Conservation (phyloP, 1,140 invertebrate genomes). For the Drosophila setifemur region DNA sequence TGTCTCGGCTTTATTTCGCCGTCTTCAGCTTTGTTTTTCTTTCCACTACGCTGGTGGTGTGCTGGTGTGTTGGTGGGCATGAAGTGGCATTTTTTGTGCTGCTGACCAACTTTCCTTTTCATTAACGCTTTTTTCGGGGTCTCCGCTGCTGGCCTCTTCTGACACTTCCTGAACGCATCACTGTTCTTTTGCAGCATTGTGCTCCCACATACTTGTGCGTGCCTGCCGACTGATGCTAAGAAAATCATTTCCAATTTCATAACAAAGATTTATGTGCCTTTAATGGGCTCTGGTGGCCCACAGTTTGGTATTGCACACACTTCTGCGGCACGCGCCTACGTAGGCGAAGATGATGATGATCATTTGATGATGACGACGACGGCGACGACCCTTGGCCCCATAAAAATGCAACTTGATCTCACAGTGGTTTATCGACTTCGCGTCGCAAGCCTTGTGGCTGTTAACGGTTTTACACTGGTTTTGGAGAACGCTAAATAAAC, state of each 20-base stretch:
- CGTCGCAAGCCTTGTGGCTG: constrained; percentile 30
- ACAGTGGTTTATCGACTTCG: constrained; percentile 33
- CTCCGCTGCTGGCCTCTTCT: not conserved
- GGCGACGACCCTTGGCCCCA: constrained; percentile 47
- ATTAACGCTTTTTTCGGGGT: constrained; percentile 37
- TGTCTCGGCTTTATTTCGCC: constrained; percentile 30
- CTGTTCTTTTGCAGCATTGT: constrained; percentile 19
- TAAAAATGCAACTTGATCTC: constrained; percentile 49
- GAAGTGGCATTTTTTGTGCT: constrained; percentile 48
- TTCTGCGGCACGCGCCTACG: constrained; percentile 41
- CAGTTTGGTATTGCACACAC: constrained; percentile 17
- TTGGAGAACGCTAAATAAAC: constrained; percentile 28
- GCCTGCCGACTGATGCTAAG: constrained; percentile 4
- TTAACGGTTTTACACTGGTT: constrained; percentile 30
- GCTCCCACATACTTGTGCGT: constrained; percentile 21
- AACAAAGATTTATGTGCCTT: constrained; percentile 53
- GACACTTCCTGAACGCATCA: constrained; percentile 35
- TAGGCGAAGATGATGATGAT: constrained; percentile 20
- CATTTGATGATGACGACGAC: constrained; percentile 3
- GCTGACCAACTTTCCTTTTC: constrained; percentile 60
- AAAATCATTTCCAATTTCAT: constrained; percentile 52
- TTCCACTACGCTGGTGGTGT: constrained; percentile 4
- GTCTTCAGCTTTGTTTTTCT: constrained; percentile 25
- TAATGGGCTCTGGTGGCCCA: constrained; percentile 33
- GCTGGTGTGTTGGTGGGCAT: constrained; percentile 16